Evolutionary conservation across 1,140 invertebrate species (phyloP), one percentile per base, ranked within the genome.

Genomic region (Parasteatoda tepidariorum): DNA sequence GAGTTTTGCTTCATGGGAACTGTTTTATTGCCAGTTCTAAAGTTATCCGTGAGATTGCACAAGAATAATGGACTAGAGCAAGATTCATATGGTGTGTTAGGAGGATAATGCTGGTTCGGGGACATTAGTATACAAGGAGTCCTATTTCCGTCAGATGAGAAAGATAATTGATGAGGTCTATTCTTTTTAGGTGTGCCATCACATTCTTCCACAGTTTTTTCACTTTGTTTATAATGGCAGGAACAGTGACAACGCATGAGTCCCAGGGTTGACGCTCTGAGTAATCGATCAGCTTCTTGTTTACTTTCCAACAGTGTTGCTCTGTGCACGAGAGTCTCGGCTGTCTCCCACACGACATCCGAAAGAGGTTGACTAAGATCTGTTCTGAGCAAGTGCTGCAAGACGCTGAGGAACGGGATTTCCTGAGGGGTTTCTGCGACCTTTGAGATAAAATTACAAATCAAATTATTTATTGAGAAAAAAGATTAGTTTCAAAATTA

Each of bases 361-460:
- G 94, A 95, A 11, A 96, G 92, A 6, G 95, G 91, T 87, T 97
- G 95, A 13, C n/a, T 67, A 3, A 57, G 93, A 88, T 98, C 97
- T 84, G 98, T 94, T 62, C 95, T 92, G 48, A 98, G 89, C 73
- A 99, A 89, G 88, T 97, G 95, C 88, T 98, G 97, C 3, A 99
- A 91, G 68, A 98, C 94, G 87, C 93, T 95, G 11, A 98, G 90
- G 88, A 98, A 98, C 2, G 95, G 94, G 66, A 95, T 94, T 89
- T 97, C 96, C 89, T 97, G 95, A 7, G 97, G 96, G 28, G 96
- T 97, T 88, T 98, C 96, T 61, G 95, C 94, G 54, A 98, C 95
- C 95, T 97, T 87, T 54, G 5, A 34, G 31, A 66, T 18, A 48
- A 13, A 4, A 48, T 48, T 2, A 0, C 0, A 48, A 48, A 48